Conservation (phyloP, 2,797 vertebrate species). For the Scleropages formosus region DNA sequence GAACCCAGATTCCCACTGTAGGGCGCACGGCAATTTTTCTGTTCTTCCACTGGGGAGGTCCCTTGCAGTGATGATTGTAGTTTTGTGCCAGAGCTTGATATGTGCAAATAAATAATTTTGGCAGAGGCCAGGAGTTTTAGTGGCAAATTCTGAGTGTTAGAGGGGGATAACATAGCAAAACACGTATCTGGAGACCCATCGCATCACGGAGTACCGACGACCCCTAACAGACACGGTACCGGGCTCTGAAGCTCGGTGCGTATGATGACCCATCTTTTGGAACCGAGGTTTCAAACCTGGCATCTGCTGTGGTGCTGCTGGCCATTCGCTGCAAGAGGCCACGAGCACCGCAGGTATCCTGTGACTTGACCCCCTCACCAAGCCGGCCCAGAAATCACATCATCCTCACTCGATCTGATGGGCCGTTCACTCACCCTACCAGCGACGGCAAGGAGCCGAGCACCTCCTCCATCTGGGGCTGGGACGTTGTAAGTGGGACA, state of each 20-base stretch:
- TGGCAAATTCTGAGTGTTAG: neutral
- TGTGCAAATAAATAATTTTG: no score
- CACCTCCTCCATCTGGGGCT: slow-evolving; percentile 24
- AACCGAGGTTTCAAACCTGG: neutral
- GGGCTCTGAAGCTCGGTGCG: neutral
- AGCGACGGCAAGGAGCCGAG: neutral
- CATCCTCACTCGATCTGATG: slow-evolving; percentile 35
- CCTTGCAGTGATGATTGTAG: no score
- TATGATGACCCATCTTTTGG: slow-evolving; percentile 3
- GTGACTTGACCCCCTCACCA: no score
- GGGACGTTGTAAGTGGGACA: slow-evolving; percentile 63
- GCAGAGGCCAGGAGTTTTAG: no score
- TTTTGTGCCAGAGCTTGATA: no score
- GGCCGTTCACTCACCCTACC: neutral
- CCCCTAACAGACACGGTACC: no score
- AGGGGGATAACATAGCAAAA: neutral
- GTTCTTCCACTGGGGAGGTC: no score
- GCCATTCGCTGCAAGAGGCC: no score
- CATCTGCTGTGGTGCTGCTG: neutral
- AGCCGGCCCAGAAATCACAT: slow-evolving; percentile 8
- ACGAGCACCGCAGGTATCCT: no score
- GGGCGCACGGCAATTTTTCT: no score
- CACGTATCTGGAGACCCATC: neutral
- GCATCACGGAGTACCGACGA: neutral
- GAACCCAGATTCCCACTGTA: no score